A percentile compares a stretch with the other conserved stretches of the same genome.
These are phyloP conservation scores for Silvanus unidentatus DNA, from an alignment of 2,888 invertebrate genomes.

Conservation along the genomic window DNA sequence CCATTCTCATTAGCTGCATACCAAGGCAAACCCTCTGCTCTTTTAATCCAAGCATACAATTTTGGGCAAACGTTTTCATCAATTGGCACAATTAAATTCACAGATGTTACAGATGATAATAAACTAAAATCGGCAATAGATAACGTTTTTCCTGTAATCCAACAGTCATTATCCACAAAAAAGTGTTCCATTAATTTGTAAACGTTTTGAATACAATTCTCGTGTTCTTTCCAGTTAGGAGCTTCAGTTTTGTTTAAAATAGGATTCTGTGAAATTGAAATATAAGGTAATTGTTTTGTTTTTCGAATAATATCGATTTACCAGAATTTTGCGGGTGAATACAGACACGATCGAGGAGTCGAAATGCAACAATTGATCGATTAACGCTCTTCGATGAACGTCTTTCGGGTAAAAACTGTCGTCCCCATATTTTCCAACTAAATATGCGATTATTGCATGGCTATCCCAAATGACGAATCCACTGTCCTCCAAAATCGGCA, in stretches of 20 bases:
- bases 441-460: constrained; percentile 48
- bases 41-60: background rate
- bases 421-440: constrained; percentile 50
- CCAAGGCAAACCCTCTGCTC: background rate
- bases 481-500: constrained; percentile 52
- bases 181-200: constrained; percentile 47
- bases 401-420: constrained; percentile 52
- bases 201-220: background rate
- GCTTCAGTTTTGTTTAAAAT: background rate
- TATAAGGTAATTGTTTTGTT: background rate
- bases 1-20: background rate
- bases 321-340: background rate
- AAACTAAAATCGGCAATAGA: constrained; percentile 35
- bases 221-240: background rate
- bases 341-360: constrained; percentile 47
- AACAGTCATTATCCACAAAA: constrained; percentile 46
- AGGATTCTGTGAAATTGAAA: background rate
- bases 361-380: constrained; percentile 51
- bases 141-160: constrained; percentile 47
- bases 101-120: constrained; percentile 45
- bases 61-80: background rate
- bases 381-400: constrained; percentile 44
- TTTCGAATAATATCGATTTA: background rate
- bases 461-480: constrained; percentile 48
- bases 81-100: constrained; percentile 27